Base-by-base conservation (phyloP, 1,140 invertebrate species). In the Rhizoglyphus robini region DNA sequence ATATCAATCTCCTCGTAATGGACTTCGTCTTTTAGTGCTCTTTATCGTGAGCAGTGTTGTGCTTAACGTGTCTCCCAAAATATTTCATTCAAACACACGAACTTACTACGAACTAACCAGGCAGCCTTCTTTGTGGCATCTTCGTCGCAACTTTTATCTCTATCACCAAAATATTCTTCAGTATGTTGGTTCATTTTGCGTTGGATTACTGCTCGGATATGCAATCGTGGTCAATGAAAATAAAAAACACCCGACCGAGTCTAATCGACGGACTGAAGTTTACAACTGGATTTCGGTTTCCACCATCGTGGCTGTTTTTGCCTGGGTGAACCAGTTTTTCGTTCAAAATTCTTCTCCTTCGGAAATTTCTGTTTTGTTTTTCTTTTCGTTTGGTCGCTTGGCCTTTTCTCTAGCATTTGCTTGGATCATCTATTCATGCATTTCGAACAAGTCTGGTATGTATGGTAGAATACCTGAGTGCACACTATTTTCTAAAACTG, bases 131-230 rank as follows among this genome's bases (percentile, higher is more conserved):
- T 27, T 60, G 2, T 60, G 58, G 58, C 58, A 60, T 46, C 15
- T 29, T 32, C 58, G 58, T 32, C 58, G 58, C 3, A 38, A n/a
- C 27, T 32, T 60, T 27, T 60, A 38, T 46, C 58, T 60, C 15
- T 60, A 60, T 23, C 30, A 60, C 27, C 58, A 60, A 27, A 60
- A 60, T 27, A 60, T 60, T 60, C 11, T 60, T 18, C 58, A 60
- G 29, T 60, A 60, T 46, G 8, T 60, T 2, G 58, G 58, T 2
- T 34, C 58, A 18, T 60, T 60, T 27, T 34, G 58, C n/a, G 29
- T 60, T 18, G 58, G 58, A 3, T 2, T 32, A n/a, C 29, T 60
- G 25, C 30, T 60, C 15, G 58, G 58, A 20, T 60, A 60, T 60
- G 58, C 58, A 27, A 34, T 60, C n/a, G n/a, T 32, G n/a, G 58